Conservation (phyloP, 2,888 invertebrate genomes). For the Neoascia interrupta region DNA sequence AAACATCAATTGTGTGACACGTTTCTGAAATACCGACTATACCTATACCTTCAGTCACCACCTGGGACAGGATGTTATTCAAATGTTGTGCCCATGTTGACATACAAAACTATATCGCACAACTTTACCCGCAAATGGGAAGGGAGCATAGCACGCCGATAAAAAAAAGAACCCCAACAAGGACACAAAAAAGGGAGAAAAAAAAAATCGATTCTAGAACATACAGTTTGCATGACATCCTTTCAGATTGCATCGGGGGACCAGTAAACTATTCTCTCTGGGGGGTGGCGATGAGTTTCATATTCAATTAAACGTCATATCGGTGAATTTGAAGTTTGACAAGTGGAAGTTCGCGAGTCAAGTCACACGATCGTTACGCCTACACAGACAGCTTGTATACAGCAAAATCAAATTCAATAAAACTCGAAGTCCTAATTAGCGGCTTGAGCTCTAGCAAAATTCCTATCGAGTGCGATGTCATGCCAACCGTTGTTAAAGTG, state of each 20-base stretch:
- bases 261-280: no score
- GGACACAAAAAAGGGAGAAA: conserved; percentile 2
- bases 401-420: conserved; percentile 11
- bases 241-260: conserved; percentile 35
- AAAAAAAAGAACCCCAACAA: conserved; percentile 13
- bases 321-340: conserved; percentile 34
- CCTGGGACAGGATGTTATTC: conserved; percentile 63
- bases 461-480: no score
- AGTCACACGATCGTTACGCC: background rate
- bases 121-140: conserved; percentile 27
- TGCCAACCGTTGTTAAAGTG: conserved; percentile 14
- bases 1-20: conserved; percentile 53
- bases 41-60: conserved; percentile 4
- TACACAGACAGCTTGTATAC: conserved; percentile 3
- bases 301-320: conserved; percentile 57
- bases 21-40: conserved; percentile 5
- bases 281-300: conserved; percentile 19
- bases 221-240: conserved; percentile 45
- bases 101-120: conserved; percentile 54
- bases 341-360: no score
- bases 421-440: conserved; percentile 53
- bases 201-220: conserved; percentile 37
- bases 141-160: conserved; percentile 9
- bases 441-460: conserved; percentile 24
- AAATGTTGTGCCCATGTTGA: conserved; percentile 64